These are phyloP conservation scores for Lindbergichthys nudifrons DNA, from an alignment of 2,797 vertebrate genomes.

Conservation along the genomic window DNA sequence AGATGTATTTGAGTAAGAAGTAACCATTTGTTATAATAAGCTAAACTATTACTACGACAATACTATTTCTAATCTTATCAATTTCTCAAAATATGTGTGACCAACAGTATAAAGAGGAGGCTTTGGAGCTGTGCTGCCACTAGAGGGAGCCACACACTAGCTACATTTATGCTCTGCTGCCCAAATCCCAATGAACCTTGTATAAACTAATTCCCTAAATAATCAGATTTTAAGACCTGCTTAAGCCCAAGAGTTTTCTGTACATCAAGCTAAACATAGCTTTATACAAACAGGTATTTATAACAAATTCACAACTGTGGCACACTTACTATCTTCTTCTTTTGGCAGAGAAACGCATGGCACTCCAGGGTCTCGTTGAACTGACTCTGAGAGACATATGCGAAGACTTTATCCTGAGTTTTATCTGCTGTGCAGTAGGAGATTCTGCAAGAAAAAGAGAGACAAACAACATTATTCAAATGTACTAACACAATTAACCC, in stretches of 20 bases:
- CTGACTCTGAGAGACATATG: constrained; percentile 92
- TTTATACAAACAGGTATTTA: not conserved
- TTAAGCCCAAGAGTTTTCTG: not conserved
- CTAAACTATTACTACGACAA: not conserved
- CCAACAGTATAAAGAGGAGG: not conserved
- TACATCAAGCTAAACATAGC: not conserved
- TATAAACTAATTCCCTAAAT: not conserved
- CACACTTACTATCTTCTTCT: constrained; percentile 92
- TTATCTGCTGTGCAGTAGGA: constrained; percentile 96
- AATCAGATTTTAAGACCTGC: not conserved
- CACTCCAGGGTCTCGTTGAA: constrained; percentile 91
- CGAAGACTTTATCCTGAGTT: constrained; percentile 95
- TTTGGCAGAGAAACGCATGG: constrained; percentile 93
- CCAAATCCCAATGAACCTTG: no score
- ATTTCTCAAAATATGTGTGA: not conserved
- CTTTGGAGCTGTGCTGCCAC: constrained; percentile 42
- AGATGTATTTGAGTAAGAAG: not conserved
- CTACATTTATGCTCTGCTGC: not conserved
- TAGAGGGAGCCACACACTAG: constrained; percentile 67
- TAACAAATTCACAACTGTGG: not conserved
- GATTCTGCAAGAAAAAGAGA: constrained; percentile 82
- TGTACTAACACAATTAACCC: not conserved
- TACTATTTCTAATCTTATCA: not conserved
- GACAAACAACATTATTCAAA: not conserved
- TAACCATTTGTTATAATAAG: not conserved